Evolutionary conservation across 2,888 invertebrate species (phyloP).

Genomic region (Teleogryllus oceanicus): DNA sequence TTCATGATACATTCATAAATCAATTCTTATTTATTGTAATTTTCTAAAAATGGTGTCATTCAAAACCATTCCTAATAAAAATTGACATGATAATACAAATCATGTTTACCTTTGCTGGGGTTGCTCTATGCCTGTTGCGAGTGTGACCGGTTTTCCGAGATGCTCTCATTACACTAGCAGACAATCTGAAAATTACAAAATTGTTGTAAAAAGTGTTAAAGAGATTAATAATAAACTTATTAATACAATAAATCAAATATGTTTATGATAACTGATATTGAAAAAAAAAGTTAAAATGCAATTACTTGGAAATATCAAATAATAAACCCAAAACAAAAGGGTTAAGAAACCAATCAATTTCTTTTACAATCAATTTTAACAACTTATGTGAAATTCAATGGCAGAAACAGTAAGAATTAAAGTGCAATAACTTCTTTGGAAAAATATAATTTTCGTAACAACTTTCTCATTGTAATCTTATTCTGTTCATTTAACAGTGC

Average conservation of each 20-base stretch:
- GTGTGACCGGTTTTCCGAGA: conserved; percentile 51
- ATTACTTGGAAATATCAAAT: no score
- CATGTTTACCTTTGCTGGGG: conserved; percentile 57
- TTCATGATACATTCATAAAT: no score
- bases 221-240: no score
- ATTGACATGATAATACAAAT: not conserved
- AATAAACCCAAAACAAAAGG: not conserved
- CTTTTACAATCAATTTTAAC: no score
- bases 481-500: not conserved
- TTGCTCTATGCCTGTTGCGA: conserved; percentile 61
- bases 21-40: no score
- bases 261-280: not conserved
- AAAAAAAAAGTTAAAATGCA: not conserved
- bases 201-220: no score
- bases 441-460: no score
- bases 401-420: no score
- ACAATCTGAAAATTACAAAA: conserved; percentile 46
- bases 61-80: not conserved
- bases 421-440: no score
- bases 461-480: not conserved
- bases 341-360: not conserved
- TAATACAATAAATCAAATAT: not conserved
- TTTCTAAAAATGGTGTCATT: no score
- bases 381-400: no score
- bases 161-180: conserved; percentile 56